phyloP scores from a whole-genome alignment of 2,797 vertebrate species.

The Sphenopsis melanotis region DNA sequence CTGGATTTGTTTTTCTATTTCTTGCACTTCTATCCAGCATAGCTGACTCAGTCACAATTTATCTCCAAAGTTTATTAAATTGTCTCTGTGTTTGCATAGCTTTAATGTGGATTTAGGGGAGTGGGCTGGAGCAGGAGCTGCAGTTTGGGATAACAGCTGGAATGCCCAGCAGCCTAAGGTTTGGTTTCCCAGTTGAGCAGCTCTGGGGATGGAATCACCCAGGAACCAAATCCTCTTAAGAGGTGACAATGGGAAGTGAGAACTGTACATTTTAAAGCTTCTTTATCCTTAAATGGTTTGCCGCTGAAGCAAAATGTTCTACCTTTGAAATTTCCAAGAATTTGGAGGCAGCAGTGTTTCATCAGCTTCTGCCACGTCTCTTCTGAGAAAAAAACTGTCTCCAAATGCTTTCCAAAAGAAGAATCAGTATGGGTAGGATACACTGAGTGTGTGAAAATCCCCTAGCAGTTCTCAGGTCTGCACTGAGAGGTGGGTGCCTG shows the following conservation, averaged over 20 bases:
- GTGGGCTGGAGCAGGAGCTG: not conserved
- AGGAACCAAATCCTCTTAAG: not conserved
- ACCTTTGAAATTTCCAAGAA: not conserved
- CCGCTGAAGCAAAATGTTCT: not conserved
- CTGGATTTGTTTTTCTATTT: not conserved
- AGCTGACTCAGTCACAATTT: not conserved
- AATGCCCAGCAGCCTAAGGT: not conserved
- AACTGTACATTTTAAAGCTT: not conserved
- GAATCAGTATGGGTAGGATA: not conserved
- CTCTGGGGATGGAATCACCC: not conserved
- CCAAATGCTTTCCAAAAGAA: not conserved
- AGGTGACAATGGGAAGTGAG: not conserved
- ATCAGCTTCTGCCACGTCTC: not conserved
- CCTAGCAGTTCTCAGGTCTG: not conserved
- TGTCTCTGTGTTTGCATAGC: not conserved
- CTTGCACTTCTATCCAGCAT: not conserved
- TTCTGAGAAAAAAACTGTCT: not conserved
- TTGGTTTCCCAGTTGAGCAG: not conserved
- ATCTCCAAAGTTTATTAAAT: not conserved
- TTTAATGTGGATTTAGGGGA: not conserved
- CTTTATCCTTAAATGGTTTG: not conserved
- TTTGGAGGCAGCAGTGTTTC: not conserved
- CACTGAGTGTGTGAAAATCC: not conserved
- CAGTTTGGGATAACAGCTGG: not conserved
- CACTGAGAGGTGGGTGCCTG: not conserved